Evolutionary conservation across 2,888 invertebrate species (phyloP), one percentile per base, ranked within the genome.

Genomic region (Hydrotaea cyrtoneurina): DNA sequence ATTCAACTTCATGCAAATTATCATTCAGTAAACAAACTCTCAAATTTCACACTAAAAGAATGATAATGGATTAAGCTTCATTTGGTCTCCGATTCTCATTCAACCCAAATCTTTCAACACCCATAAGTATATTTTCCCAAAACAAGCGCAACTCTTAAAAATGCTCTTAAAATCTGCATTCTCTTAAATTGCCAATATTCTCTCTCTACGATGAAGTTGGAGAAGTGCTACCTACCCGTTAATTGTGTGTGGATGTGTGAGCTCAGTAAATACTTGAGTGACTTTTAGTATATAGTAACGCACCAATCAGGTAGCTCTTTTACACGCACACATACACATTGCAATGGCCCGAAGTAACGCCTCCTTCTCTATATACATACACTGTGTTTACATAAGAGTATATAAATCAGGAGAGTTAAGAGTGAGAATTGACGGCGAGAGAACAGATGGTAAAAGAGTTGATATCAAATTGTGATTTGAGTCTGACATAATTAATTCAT

Each of bases 221-320:
- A 71, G 78, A 76, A 55, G 31, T 62, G 19, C 36, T 62, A 23
- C 71, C 7, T 59, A 19, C 50, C 62, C 15, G 11, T n/a, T 7
- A 31, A 50, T 39, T 15, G 2, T 53, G 26, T 62, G 23, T 5
- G n/a, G n/a, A 0, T 21, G 72, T 43, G 19, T 62, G 64, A 8
- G 43, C 50, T 15, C 31, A 62, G 31, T 31, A 62, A 3, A 64
- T 59, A 74, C 11, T 72, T 83, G 83, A 83, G 83, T 80, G 80
- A 43, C 59, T 75, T 72, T 69, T 80, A 53, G 50, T 80, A 83
- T 50, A 80, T 77, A 83, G 78, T 4, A 15, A 17, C 17, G 23
- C 55, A 46, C 83, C 83, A 83, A 83, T 83, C n/a, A 15, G 2
- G 3, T 10, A 13, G 7, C 0, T 36, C 21, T 23, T 11, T n/a